Evolutionary conservation across 2,888 invertebrate species (phyloP).

Genomic region (Ennomos quercinarius): DNA sequence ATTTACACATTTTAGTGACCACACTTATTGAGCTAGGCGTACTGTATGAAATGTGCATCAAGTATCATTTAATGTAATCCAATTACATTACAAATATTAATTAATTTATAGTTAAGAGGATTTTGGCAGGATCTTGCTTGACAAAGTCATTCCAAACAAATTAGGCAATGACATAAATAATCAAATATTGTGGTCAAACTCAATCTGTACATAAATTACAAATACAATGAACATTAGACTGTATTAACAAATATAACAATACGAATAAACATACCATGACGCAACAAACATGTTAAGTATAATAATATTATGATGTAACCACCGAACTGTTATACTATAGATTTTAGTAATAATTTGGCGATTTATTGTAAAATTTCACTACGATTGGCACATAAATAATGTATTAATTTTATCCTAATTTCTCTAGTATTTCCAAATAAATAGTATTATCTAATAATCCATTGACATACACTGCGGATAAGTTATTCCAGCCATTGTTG

Average conservation of each 20-base stretch:
- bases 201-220: constrained; percentile 71
- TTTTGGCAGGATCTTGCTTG: constrained; percentile 83
- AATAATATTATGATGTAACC: too few relatives aligned
- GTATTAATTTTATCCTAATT: constrained; percentile 47
- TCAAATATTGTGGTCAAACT: constrained; percentile 46
- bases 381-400: constrained; percentile 71
- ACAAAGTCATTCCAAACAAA: constrained; percentile 75
- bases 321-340: constrained; percentile 46
- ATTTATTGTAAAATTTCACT: constrained; percentile 56
- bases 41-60: constrained; percentile 83
- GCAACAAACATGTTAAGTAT: constrained; percentile 53
- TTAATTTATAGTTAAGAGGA: constrained; percentile 55
- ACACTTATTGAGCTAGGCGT: constrained; percentile 84
- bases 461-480: constrained; percentile 39
- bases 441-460: constrained; percentile 41
- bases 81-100: constrained; percentile 74
- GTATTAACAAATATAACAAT: constrained; percentile 52
- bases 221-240: constrained; percentile 56
- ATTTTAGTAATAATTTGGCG: constrained; percentile 37
- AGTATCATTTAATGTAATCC: constrained; percentile 73
- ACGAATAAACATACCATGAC: constrained; percentile 58
- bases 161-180: constrained; percentile 52
- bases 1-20: constrained; percentile 84
- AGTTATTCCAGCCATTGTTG: constrained; percentile 41
- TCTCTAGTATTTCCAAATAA: constrained; percentile 57